Percentiles rank a stretch among this genome's conserved stretches.
These are phyloP conservation scores for Cephus pulcher DNA, from an alignment of 2,888 invertebrate species.

Conservation along the genomic window DNA sequence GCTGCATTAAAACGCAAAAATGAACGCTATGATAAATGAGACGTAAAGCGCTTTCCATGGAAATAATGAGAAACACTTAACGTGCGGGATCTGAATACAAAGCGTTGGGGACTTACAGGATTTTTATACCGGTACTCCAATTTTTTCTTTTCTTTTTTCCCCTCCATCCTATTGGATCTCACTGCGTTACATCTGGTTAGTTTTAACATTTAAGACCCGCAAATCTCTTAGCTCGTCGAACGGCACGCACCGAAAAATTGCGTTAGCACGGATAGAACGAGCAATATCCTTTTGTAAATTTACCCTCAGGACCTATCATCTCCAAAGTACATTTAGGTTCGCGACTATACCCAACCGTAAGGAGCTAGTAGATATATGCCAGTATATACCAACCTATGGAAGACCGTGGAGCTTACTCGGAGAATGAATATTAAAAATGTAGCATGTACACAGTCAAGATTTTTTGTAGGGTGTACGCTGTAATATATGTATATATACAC, in stretches of 20 bases:
- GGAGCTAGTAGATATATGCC: neutral
- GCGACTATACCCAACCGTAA: neutral
- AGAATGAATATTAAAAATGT: neutral
- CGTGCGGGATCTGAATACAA: neutral
- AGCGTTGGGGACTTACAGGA: neutral
- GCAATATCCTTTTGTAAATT: conserved; percentile 19
- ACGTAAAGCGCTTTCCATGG: neutral
- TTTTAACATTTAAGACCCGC: neutral
- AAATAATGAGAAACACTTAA: conserved; percentile 2
- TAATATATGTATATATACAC: neutral
- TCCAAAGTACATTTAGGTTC: conserved; percentile 9
- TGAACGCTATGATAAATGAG: conserved; percentile 2
- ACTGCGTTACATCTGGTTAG: neutral
- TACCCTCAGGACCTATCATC: conserved; percentile 15
- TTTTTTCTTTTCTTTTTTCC: neutral
- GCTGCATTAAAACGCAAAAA: neutral
- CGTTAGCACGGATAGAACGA: neutral
- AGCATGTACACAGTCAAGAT: neutral
- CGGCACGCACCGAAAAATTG: neutral
- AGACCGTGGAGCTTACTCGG: neutral
- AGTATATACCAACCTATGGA: neutral
- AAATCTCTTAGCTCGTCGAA: neutral
- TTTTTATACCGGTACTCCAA: neutral
- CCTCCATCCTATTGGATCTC: neutral
- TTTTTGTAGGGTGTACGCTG: neutral